phyloP scores from a whole-genome alignment of 2,888 invertebrate genomes.

The Seira sanloemensis region DNA sequence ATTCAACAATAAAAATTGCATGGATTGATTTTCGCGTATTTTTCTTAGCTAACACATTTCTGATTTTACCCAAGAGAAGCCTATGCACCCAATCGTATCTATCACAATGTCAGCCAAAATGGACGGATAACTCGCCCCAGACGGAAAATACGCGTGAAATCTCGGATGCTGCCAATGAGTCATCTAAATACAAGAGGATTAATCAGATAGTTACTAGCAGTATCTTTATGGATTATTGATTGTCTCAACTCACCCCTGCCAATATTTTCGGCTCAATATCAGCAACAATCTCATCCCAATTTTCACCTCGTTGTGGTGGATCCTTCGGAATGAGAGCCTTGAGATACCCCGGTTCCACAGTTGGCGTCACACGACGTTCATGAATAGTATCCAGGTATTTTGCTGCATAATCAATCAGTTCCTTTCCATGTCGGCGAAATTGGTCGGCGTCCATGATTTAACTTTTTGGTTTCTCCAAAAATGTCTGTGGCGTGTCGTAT shows the following conservation, averaged over 20 bases:
- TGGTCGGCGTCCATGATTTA: slow-evolving; percentile 67
- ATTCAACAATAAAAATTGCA: too few relatives aligned
- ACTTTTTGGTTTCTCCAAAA: not conserved
- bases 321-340: slow-evolving; percentile 86
- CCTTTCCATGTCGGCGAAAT: slow-evolving; percentile 69
- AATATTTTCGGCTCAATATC: slow-evolving; percentile 78
- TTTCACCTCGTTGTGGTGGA: slow-evolving; percentile 86
- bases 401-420: slow-evolving; percentile 93
- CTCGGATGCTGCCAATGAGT: slow-evolving; percentile 77
- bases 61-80: slow-evolving; percentile 94
- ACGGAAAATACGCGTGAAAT: slow-evolving; percentile 99
- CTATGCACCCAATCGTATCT: slow-evolving; percentile 96
- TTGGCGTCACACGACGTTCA: slow-evolving; percentile 89
- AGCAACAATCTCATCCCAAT: slow-evolving; percentile 91
- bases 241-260: slow-evolving; percentile 67
- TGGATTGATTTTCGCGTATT: slow-evolving; percentile 15
- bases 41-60: not conserved
- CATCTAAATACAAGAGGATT: not conserved
- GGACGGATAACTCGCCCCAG: slow-evolving; percentile 97
- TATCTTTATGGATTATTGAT: not conserved
- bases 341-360: slow-evolving; percentile 94
- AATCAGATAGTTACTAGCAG: not conserved
- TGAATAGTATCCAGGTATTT: slow-evolving; percentile 83
- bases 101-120: slow-evolving; percentile 98
- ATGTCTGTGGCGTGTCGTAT: too few relatives aligned